phyloP scores from a whole-genome alignment of 2,113 vertebrate genomes.

The Theristicus caerulescens region DNA sequence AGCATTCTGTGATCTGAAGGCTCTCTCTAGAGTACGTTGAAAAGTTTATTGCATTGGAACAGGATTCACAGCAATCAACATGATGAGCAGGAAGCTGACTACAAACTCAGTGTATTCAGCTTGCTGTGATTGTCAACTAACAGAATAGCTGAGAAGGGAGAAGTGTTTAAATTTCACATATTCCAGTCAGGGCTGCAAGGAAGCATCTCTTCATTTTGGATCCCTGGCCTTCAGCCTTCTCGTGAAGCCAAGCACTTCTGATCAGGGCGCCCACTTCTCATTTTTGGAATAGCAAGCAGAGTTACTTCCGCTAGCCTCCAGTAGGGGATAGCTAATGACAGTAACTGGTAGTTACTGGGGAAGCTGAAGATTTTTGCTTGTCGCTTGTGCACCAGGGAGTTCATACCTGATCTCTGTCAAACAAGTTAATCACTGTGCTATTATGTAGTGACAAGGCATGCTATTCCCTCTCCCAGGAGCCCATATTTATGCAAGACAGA shows the following conservation, averaged over 20 bases:
- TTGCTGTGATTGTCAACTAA: background rate
- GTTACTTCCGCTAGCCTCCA: background rate
- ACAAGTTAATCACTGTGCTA: background rate
- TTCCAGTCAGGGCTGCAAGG: background rate
- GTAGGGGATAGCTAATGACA: background rate
- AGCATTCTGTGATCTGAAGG: background rate
- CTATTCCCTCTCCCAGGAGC: background rate
- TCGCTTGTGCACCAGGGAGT: background rate
- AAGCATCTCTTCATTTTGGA: background rate
- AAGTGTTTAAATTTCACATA: background rate
- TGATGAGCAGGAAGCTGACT: background rate
- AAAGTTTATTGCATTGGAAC: background rate
- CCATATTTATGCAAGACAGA: background rate
- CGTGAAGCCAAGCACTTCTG: background rate
- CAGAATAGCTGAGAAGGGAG: background rate
- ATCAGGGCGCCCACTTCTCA: background rate
- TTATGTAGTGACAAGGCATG: background rate
- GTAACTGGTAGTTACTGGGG: background rate
- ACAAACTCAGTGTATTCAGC: background rate
- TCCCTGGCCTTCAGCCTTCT: background rate
- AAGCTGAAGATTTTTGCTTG: background rate
- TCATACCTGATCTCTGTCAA: background rate
- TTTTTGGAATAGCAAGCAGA: background rate
- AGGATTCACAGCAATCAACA: background rate
- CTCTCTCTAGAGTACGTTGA: background rate